These are phyloP conservation scores for Celastrina argiolus DNA, from an alignment of 2,888 invertebrate species.

Conservation along the genomic window DNA sequence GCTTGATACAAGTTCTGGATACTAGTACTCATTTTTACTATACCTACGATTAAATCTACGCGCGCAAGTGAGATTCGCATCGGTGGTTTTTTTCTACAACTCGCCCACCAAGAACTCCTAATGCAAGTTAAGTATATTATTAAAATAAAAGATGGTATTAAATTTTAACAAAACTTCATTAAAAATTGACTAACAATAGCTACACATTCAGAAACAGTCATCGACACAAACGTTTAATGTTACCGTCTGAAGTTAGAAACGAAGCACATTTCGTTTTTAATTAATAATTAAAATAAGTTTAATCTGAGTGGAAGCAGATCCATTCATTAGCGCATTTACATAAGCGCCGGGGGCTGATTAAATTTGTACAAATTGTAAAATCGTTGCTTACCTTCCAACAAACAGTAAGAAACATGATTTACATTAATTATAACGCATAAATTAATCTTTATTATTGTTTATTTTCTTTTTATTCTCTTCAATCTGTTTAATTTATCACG, in stretches of 20 bases:
- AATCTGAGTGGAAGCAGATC: constrained; percentile 59
- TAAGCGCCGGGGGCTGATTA: constrained; percentile 64
- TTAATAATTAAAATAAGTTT: constrained; percentile 40
- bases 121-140: too few species aligned
- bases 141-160: too few species aligned
- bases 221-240: constrained; percentile 6
- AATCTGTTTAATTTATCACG: not conserved
- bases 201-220: not conserved
- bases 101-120: too few species aligned
- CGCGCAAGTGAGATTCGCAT: too few species aligned
- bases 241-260: constrained; percentile 6
- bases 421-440: constrained; percentile 25
- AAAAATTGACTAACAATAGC: not conserved
- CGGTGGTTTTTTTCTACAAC: too few species aligned
- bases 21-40: too few species aligned
- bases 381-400: constrained; percentile 36
- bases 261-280: constrained; percentile 20
- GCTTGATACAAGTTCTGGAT: too few species aligned
- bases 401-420: constrained; percentile 26
- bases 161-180: not conserved
- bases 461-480: constrained; percentile 17
- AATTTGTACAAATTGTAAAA: constrained; percentile 52
- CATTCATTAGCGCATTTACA: constrained; percentile 60
- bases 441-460: constrained; percentile 20
- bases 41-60: too few species aligned